phyloP scores from a whole-genome alignment of 2,888 invertebrate species.

The Chymomyza caudatula region DNA sequence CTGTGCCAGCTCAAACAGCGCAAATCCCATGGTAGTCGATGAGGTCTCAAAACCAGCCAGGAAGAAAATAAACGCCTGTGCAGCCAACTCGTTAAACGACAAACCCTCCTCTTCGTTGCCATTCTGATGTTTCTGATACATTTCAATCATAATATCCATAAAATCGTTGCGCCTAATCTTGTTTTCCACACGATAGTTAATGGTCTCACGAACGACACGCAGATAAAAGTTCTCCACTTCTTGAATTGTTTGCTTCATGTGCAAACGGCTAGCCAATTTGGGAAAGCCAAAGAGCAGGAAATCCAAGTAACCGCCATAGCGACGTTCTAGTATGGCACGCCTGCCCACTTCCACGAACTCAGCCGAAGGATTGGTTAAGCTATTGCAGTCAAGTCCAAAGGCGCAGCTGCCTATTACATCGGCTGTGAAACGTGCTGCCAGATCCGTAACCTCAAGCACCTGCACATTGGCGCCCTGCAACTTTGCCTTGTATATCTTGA shows the following conservation, averaged over 20 bases:
- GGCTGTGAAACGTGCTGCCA: conserved; percentile 75
- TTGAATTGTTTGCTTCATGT: conserved; percentile 31
- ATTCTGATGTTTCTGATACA: conserved; percentile 39
- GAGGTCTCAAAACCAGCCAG: conserved; percentile 80
- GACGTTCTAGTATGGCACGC: conserved; percentile 29
- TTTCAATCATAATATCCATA: conserved; percentile 77
- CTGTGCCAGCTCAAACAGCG: conserved; percentile 78
- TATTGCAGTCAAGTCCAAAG: conserved; percentile 77
- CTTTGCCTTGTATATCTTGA: conserved; percentile 7
- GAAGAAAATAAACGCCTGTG: conserved; percentile 80
- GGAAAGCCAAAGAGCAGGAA: conserved; percentile 29
- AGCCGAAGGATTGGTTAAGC: conserved; percentile 67
- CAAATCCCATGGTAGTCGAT: conserved; percentile 77
- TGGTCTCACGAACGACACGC: conserved; percentile 66
- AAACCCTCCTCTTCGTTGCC: conserved; percentile 19
- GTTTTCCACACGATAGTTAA: conserved; percentile 68
- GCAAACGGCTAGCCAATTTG: conserved; percentile 30
- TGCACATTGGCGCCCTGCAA: background rate
- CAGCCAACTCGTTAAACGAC: conserved; percentile 78
- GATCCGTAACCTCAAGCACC: conserved; percentile 50
- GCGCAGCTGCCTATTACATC: conserved; percentile 78
- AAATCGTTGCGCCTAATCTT: conserved; percentile 77
- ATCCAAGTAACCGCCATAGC: conserved; percentile 22
- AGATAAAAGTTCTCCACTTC: conserved; percentile 57
- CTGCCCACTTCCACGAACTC: conserved; percentile 63